These are phyloP conservation scores for Entosphenus tridentatus DNA, from an alignment of 2,113 vertebrate genomes.

Conservation along the genomic window DNA sequence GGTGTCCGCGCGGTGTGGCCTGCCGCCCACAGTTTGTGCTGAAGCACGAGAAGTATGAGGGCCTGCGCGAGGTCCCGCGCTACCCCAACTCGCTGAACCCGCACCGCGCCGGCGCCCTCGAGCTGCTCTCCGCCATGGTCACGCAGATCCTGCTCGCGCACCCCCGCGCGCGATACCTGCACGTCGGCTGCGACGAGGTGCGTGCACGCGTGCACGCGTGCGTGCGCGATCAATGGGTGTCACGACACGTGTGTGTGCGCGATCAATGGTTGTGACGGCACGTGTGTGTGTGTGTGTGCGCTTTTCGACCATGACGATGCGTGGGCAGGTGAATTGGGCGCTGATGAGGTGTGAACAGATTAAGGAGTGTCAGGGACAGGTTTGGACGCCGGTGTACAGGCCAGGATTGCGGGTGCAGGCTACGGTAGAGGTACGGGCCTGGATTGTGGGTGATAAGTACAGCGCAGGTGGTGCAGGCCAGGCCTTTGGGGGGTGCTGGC, in stretches of 20 bases:
- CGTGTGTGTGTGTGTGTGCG: no score
- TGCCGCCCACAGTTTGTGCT: slow-evolving; percentile 45
- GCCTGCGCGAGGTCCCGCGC: slow-evolving; percentile 38
- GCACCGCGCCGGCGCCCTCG: slow-evolving; percentile 31
- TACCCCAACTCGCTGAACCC: slow-evolving; percentile 71
- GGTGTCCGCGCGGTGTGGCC: background rate
- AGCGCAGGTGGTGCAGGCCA: no score
- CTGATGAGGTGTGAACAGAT: no score
- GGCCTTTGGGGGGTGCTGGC: no score
- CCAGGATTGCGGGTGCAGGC: no score
- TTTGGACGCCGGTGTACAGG: no score
- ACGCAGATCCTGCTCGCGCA: slow-evolving; percentile 59
- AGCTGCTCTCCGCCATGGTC: slow-evolving; percentile 45
- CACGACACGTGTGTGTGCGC: no score
- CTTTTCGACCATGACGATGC: no score
- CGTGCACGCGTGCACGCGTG: background rate
- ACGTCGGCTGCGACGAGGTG: slow-evolving; percentile 85
- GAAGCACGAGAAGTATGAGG: slow-evolving; percentile 41
- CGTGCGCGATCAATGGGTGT: background rate
- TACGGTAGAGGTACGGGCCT: no score
- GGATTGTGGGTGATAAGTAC: no score
- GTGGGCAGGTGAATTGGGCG: no score
- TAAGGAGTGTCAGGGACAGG: no score
- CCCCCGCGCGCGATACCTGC: slow-evolving; percentile 26
- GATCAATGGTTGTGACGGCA: background rate